Evolutionary conservation across 2,888 invertebrate species (phyloP).

Genomic region (Epistrophe grossulariae): DNA sequence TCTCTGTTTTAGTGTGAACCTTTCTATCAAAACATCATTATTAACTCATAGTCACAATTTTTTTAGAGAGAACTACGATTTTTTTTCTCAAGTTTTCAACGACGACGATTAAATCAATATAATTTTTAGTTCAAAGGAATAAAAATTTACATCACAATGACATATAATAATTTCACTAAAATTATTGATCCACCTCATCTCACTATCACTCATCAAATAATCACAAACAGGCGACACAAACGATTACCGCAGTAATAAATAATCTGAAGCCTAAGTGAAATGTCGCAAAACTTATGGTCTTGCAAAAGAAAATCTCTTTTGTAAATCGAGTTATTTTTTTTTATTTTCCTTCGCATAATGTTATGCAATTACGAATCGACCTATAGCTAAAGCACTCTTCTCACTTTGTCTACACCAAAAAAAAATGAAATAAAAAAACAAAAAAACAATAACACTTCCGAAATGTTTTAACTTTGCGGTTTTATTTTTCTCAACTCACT

Average conservation of each 20-base stretch:
- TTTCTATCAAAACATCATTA: too few species aligned
- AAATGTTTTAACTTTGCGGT: constrained; percentile 48
- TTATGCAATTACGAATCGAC: constrained; percentile 71
- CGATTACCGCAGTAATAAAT: constrained; percentile 75
- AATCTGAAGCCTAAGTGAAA: constrained; percentile 55
- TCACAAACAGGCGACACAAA: constrained; percentile 56
- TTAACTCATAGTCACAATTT: too few species aligned
- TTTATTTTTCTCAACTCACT: not conserved
- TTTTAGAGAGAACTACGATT: too few species aligned
- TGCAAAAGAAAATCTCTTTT: constrained; percentile 32
- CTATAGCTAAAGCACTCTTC: not conserved
- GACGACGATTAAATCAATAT: not conserved
- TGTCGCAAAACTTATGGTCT: constrained; percentile 68
- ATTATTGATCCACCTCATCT: constrained; percentile 25
- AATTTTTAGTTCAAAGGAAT: constrained; percentile 7
- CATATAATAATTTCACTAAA: constrained; percentile 8
- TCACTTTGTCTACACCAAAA: constrained; percentile 15
- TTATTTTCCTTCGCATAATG: constrained; percentile 51
- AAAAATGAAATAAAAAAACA: not conserved
- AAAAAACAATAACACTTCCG: constrained; percentile 50
- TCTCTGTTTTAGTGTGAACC: too few species aligned
- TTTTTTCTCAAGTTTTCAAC: too few species aligned
- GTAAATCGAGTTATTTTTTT: constrained; percentile 9
- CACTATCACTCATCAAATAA: constrained; percentile 46
- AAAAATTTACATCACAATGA: constrained; percentile 40